Percentiles rank a stretch among this genome's conserved stretches.
These are phyloP conservation scores for Lysandra coridon DNA, from an alignment of 2,888 invertebrate species.

Conservation along the genomic window DNA sequence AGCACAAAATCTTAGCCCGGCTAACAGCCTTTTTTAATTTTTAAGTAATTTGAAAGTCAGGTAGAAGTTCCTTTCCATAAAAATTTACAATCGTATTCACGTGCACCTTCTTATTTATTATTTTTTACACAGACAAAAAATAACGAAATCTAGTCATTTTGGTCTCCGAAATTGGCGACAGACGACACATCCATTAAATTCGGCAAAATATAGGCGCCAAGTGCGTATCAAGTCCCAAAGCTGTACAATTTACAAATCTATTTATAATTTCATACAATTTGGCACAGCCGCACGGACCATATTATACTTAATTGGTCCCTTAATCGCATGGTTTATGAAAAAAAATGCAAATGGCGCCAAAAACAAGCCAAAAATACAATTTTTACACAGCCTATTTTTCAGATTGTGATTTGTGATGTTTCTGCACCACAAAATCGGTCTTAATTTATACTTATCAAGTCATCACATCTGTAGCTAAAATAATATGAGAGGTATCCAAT, in stretches of 20 bases:
- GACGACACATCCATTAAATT: background rate
- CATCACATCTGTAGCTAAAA: too few relatives aligned
- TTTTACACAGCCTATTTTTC: background rate
- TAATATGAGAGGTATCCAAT: background rate
- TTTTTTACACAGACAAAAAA: background rate
- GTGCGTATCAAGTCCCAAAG: conserved; percentile 1
- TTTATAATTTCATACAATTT: conserved; percentile 24
- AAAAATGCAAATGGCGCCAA: background rate
- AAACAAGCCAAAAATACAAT: background rate
- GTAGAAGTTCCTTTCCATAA: too few relatives aligned
- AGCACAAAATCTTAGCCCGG: background rate
- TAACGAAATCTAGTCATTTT: background rate
- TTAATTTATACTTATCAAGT: too few relatives aligned
- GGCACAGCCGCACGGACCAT: background rate
- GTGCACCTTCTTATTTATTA: background rate
- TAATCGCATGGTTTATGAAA: background rate
- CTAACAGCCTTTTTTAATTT: too few relatives aligned
- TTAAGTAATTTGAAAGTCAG: too few relatives aligned
- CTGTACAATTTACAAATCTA: conserved; percentile 7
- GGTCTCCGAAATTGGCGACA: background rate
- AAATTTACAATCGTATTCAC: too few relatives aligned
- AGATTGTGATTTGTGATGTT: too few relatives aligned
- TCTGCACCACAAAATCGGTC: too few relatives aligned
- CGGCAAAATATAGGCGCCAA: background rate
- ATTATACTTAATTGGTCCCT: background rate